Evolutionary conservation across 1,140 invertebrate genomes (phyloP), one percentile per base, ranked within the genome.

Genomic region (Rhopalosiphum maidis): DNA sequence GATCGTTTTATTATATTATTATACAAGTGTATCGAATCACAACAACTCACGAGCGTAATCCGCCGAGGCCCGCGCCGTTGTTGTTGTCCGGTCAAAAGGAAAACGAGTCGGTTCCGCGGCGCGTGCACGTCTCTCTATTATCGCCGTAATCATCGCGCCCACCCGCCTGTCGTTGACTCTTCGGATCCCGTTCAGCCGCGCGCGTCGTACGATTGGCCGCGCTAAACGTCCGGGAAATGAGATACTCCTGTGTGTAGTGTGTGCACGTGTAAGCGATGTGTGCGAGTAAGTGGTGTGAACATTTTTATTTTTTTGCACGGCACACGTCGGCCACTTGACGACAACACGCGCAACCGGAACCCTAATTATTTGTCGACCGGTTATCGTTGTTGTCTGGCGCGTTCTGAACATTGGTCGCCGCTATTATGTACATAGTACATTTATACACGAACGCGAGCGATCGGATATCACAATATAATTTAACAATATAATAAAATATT

Each of bases 281-380:
- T 7, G 23, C 9, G 55, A 9, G 30, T 48, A 87, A 87, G 43
- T 87, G n/a, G 35, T 35, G 55, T 35, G 89, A 4, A 11, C 22
- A 68, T 46, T 68, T 77, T 92, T 91, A 35, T 90, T 55, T 90
- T 60, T 77, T 25, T 37, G 43, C 15, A n/a, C 68, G 68, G 30
- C 43, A 18, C n/a, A 23, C 35, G 46, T 60, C n/a, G n/a, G 46
- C 91, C 91, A 88, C 86, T 48, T 37, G 87, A 54, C 88, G 91
- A 8, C 23, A 68, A 91, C 90, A 77, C 91, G 85, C 82, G 91
- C 48, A 82, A 92, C 91, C 91, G 60, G 43, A 25, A 55, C 88
- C 88, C 88, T 55, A 89, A 89, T 89, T 41, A 41, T 86, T 86
- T 37, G 51, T 89, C 77, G 35, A 86, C 91, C 91, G 91, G 91